Percentiles rank a stretch among this genome's conserved stretches.
Conservation (phyloP, 2,888 invertebrate species). For the Cantharis rufa region DNA sequence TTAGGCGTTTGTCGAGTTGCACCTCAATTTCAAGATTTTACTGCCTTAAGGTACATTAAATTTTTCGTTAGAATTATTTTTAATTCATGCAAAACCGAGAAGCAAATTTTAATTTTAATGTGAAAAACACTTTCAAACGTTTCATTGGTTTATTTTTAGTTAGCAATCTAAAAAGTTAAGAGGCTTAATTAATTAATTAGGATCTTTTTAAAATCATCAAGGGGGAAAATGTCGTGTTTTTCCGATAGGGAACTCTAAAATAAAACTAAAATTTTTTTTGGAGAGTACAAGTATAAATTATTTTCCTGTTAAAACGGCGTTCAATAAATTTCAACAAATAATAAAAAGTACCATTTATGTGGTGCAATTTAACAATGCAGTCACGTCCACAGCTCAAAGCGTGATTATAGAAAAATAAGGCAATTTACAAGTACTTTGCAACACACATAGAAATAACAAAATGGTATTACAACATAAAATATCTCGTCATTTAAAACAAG, state of each 20-base stretch:
- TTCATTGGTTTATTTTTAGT: too few species aligned
- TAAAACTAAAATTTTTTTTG: too few species aligned
- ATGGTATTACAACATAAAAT: background rate
- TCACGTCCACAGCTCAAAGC: background rate
- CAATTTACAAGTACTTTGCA: background rate
- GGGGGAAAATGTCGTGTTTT: too few species aligned
- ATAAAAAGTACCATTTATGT: background rate
- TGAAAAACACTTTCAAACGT: background rate
- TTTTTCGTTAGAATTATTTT: background rate
- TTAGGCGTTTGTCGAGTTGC: background rate
- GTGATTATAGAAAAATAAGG: slow-evolving; percentile 1
- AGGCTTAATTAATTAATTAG: too few species aligned
- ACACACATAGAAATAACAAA: background rate
- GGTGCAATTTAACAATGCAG: background rate
- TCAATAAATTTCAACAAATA: background rate
- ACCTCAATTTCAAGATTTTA: background rate
- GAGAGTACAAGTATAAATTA: too few species aligned
- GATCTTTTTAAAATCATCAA: too few species aligned
- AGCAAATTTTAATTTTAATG: background rate
- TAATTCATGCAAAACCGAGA: background rate
- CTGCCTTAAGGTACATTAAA: background rate
- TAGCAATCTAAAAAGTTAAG: too few species aligned
- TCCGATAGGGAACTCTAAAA: too few species aligned
- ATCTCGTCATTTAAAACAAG: background rate
- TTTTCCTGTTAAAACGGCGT: background rate